Conservation (phyloP, 2,888 invertebrate genomes). For the Bellardia bayeri region DNA sequence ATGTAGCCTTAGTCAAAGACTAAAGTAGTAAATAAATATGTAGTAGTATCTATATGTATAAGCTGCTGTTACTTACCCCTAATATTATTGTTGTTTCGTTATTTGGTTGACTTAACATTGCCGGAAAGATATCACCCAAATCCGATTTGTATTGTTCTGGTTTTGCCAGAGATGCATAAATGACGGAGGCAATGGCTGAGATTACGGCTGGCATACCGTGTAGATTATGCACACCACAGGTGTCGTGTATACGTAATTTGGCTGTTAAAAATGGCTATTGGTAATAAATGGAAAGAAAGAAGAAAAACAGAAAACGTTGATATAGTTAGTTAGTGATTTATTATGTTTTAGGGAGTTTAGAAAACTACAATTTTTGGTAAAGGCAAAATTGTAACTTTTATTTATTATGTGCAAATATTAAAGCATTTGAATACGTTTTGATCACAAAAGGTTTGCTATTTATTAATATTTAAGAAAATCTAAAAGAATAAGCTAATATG, state of each 20-base stretch:
- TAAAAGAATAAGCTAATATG: no score
- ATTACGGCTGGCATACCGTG: slow-evolving; percentile 97
- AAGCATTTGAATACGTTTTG: no score
- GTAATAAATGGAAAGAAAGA: slow-evolving; percentile 26
- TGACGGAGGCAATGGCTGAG: slow-evolving; percentile 91
- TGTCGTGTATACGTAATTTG: slow-evolving; percentile 83
- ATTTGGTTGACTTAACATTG: slow-evolving; percentile 82
- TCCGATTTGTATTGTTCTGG: slow-evolving; percentile 87
- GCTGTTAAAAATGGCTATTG: slow-evolving; percentile 81
- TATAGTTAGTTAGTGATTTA: slow-evolving; percentile 30
- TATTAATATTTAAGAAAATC: no score
- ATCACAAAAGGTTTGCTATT: no score
- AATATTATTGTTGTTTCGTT: slow-evolving; percentile 77
- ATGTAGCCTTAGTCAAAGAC: slow-evolving; percentile 6
- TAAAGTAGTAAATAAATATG: not conserved
- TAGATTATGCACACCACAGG: slow-evolving; percentile 97
- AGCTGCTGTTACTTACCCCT: slow-evolving; percentile 79
- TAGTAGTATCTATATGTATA: slow-evolving; percentile 22
- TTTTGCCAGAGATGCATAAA: slow-evolving; percentile 90
- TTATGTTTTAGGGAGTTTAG: not conserved
- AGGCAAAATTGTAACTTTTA: not conserved
- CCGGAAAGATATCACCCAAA: slow-evolving; percentile 87
- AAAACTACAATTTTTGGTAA: not conserved
- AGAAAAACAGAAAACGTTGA: slow-evolving; percentile 40
- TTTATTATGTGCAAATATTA: no score